Evolutionary conservation across 2,888 invertebrate species (phyloP).

Genomic region (Pelosia muscerda): DNA sequence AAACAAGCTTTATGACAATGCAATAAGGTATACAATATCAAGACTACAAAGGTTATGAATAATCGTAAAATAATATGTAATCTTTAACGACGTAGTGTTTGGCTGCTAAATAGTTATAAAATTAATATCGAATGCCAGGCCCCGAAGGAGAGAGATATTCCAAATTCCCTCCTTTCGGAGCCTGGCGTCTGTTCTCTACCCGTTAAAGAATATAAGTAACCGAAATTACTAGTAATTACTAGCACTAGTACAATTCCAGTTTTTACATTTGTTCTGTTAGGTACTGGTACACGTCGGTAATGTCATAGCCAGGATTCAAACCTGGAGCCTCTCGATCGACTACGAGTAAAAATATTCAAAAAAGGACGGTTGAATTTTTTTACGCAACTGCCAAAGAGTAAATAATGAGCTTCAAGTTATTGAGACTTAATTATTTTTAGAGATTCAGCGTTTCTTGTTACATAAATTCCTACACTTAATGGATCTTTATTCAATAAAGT

Average conservation of each 20-base stretch:
- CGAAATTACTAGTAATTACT: no score
- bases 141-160: no score
- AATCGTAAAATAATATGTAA: neutral
- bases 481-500: neutral
- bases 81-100: no score
- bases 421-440: neutral
- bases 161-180: no score
- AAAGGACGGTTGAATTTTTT: neutral
- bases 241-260: no score
- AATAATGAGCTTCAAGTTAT: neutral
- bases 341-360: neutral
- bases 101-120: no score
- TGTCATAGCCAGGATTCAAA: no score
- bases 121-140: no score
- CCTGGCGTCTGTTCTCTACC: no score
- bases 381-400: conserved; percentile 4
- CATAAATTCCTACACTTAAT: conserved; percentile 7
- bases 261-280: neutral
- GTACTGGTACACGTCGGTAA: neutral
- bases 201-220: no score
- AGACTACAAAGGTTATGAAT: neutral
- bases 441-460: conserved; percentile 8
- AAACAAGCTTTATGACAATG: neutral
- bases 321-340: neutral
- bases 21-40: no score